These are phyloP conservation scores for Stramonita haemastoma DNA, from an alignment of 2,888 invertebrate genomes.

Conservation along the genomic window DNA sequence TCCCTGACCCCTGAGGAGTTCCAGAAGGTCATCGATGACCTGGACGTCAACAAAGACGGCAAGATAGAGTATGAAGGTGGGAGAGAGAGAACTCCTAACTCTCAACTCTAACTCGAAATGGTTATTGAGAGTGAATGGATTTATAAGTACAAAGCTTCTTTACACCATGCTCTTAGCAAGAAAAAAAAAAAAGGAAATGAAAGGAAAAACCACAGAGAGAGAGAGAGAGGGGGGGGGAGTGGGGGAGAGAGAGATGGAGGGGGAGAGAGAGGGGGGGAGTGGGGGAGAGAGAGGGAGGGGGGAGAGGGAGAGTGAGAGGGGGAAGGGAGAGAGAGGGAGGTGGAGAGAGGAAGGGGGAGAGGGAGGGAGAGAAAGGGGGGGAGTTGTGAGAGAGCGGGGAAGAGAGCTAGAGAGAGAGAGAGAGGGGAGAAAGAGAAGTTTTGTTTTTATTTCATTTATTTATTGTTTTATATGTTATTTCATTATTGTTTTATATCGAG, in stretches of 20 bases:
- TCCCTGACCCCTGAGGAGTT: conserved; percentile 21
- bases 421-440: background rate
- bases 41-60: conserved; percentile 29
- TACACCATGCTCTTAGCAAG: too few species aligned
- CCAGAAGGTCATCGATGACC: conserved; percentile 12
- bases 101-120: too few species aligned
- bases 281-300: background rate
- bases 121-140: too few species aligned
- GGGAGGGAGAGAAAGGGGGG: background rate
- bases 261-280: background rate
- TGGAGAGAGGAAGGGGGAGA: background rate
- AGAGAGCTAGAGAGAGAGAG: background rate
- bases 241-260: background rate
- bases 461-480: too few species aligned
- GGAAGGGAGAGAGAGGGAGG: background rate
- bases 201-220: background rate
- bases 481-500: too few species aligned
- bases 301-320: background rate
- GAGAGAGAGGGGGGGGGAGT: background rate
- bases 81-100: background rate
- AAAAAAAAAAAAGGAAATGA: background rate
- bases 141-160: too few species aligned
- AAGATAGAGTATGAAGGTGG: conserved; percentile 34
- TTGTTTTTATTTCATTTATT: too few species aligned
- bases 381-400: background rate